Conservation (phyloP, 1,140 invertebrate species). For the Theocolax elegans region DNA sequence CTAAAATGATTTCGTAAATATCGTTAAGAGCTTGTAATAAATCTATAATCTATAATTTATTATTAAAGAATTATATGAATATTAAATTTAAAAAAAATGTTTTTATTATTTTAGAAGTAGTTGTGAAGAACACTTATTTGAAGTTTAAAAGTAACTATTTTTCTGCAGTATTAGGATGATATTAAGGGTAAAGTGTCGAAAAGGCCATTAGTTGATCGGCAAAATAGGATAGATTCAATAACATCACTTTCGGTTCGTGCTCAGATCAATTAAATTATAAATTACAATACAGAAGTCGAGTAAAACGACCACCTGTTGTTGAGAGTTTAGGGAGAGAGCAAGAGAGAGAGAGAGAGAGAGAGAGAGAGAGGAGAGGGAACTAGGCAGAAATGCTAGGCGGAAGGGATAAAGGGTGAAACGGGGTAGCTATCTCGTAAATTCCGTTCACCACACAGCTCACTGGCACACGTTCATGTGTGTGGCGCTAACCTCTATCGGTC, state of each 20-base stretch:
- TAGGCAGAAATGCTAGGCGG: slow-evolving; percentile 19
- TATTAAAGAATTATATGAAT: too few species aligned
- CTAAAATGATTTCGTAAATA: background rate
- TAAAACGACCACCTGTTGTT: slow-evolving; percentile 67
- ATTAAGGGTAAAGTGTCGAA: too few species aligned
- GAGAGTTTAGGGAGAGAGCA: slow-evolving; percentile 46
- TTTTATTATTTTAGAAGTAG: too few species aligned
- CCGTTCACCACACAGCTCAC: slow-evolving; percentile 50
- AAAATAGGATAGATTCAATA: slow-evolving; percentile 6
- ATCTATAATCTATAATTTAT: too few species aligned
- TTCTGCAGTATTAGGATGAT: too few species aligned
- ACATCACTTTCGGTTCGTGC: slow-evolving; percentile 15
- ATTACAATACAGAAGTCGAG: slow-evolving; percentile 65
- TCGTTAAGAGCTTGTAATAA: too few species aligned
- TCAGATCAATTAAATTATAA: slow-evolving; percentile 67
- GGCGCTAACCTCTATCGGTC: background rate
- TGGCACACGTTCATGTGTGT: slow-evolving; percentile 47
- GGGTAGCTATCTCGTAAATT: slow-evolving; percentile 67
- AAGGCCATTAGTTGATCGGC: too few species aligned
- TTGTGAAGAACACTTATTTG: too few species aligned
- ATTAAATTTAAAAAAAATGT: too few species aligned
- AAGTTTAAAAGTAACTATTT: too few species aligned
- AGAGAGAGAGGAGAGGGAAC: too few species aligned
- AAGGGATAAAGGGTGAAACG: slow-evolving; percentile 57
- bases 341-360: slow-evolving; percentile 46